Base-by-base conservation (phyloP, 2,113 vertebrate genomes). In the Tursiops truncatus region DNA sequence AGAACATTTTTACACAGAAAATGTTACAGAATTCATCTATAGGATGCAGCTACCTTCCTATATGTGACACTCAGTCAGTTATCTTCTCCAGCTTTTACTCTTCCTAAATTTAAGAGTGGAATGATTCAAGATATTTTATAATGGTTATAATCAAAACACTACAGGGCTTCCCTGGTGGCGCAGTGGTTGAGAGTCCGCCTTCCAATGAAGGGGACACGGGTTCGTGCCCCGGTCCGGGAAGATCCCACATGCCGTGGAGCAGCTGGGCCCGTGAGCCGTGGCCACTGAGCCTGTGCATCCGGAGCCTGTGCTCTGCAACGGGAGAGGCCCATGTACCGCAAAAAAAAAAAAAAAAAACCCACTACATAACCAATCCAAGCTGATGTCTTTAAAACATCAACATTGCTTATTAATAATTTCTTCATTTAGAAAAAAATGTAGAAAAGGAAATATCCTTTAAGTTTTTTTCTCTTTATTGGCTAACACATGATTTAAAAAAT, bases 361-460 rank as follows among this genome's bases (percentile, higher is more conserved):
- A 71, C 33, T 80, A 92, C 95, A 95, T 65, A 63, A 50, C 10
- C 18, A 87, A 92, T 56, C 9, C 33, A 95, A 67, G 25, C 5
- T 96, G 28, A 2, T 96, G 4, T 88, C 76, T 85, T 84, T 95
- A 90, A 92, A 79, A 79, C 74, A n/a, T 87, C 67, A 87, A 36
- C 41, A 73, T 33, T 67, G 38, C 6, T 87, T 93, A 62, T 92
- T 96, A 80, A 28, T 5, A 93, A 85, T 93, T 91, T 85, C 26
- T 84, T 33, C 53, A 60, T 81, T 92, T 96, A 81, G 74, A 53
- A 41, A 10, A 10, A 95, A 95, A 92, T 86, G 26, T 58, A 21
- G 65, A 84, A 88, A 92, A 79, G 4, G 2, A 63, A 95, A 73
- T 47, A 36, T 81, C 28, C 47, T 79, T 89, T 80, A 58, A 89